Percentiles rank a stretch among this genome's conserved stretches.
phyloP scores from a whole-genome alignment of 1,140 invertebrate species.

The Cydia splendana region DNA sequence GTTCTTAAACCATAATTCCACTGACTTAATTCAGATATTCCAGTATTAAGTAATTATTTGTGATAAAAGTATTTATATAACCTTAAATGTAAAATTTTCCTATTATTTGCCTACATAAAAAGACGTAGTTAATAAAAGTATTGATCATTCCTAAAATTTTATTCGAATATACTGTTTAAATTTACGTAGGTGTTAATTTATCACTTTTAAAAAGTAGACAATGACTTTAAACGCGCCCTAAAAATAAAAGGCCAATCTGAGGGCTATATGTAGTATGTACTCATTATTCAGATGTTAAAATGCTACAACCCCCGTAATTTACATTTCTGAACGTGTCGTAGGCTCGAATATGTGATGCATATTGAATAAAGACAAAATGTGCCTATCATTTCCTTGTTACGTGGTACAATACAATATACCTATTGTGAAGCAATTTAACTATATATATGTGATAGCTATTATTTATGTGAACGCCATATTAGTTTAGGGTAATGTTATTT shows the following conservation, averaged over 20 bases:
- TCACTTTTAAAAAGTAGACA: too few species aligned
- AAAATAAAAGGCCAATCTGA: too few species aligned
- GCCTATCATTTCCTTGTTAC: background rate
- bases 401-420: background rate
- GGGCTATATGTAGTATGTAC: too few species aligned
- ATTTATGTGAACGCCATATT: constrained; percentile 1
- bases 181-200: background rate
- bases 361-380: constrained; percentile 1
- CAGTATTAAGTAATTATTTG: constrained; percentile 27
- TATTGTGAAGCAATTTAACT: background rate
- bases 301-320: background rate
- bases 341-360: background rate
- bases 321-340: background rate
- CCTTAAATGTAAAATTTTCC: background rate
- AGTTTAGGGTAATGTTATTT: background rate
- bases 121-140: background rate
- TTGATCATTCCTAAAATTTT: background rate
- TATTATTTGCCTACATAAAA: background rate
- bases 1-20: too few species aligned
- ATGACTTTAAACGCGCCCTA: too few species aligned
- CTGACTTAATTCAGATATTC: background rate
- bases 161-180: background rate
- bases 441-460: too few species aligned
- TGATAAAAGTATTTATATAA: constrained; percentile 27
- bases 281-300: background rate